Base-by-base conservation (phyloP, 1,140 invertebrate species). In the Camponotus floridanus region DNA sequence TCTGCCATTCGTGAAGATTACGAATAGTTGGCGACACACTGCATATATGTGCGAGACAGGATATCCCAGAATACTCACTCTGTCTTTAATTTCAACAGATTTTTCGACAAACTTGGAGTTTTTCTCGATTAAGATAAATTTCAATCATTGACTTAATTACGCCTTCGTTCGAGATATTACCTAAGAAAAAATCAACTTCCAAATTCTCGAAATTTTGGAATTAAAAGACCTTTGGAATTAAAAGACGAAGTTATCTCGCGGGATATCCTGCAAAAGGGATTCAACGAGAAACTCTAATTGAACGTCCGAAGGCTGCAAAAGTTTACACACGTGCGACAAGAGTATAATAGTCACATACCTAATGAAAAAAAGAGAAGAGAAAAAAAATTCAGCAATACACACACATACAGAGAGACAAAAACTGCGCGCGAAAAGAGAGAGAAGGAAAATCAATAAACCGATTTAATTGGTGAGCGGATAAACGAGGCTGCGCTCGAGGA, bases 401-500 rank as follows among this genome's bases (percentile, higher is more conserved):
- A 65, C 31, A 36, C 31, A 11, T 2, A 36, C 31, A 57, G 1
- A n/a, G 11, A 3, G 48, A 26, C n/a, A 48, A 55, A 39, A 80
- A 15, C 15, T 70, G n/a, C 33, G 15, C 21, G 64, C 33, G 45
- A 26, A 51, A 21, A 62, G 9, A 36, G 71, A 65, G 21, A 57
- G 26, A 45, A 61, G 33, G 21, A 79, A 45, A 78, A 79, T 85
- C 62, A 42, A 85, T 85, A 68, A 85, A 81, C 68, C 55, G 55
- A 83, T 83, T 83, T 81, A 81, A 81, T 73, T 81, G 74, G 51
- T 59, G 36, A 64, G 51, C 65, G 57, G 79, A 71, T 81, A 71
- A 81, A 81, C 55, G 51, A 51, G 59, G 64, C 33, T 36, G 51
- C 11, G 74, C 57, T 42, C 1, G 42, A 33, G 39, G 55, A 70